Evolutionary conservation across 92 coral and sea anemone species (phyloP), one percentile per base, ranked within the genome.

Genomic region (Nematostella vectensis): DNA sequence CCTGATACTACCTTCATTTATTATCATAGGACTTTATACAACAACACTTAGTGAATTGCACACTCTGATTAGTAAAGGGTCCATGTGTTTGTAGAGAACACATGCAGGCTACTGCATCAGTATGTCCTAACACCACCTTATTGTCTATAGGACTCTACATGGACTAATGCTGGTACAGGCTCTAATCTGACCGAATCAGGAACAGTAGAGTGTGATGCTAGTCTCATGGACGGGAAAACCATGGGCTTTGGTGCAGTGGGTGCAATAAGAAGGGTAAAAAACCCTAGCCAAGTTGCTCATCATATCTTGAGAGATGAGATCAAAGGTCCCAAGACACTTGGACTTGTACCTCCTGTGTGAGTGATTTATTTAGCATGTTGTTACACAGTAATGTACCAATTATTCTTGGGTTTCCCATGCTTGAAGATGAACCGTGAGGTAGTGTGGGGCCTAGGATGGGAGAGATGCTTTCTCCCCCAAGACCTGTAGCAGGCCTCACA

Each of bases 141-240:
- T n/a, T n/a, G n/a, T n/a, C n/a, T n/a, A 13, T 49, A 89, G 97
- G 97, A 89, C 61, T 63, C 76, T 39, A 78, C 87, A 25, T 70
- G 82, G 59, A 89, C 97, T 4, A 89, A 89, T 77, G 95, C 97
- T 30, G 97, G 97, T 11, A 57, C 74, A 19, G 97, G 97, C n/a
- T 81, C 95, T 19, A 89, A 89, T 45, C 76, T 89, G 22, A 77
- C 79, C 20, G 52, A 57, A 8, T 61, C 68, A 27, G 95, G 87
- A 18, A 62, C 68, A 19, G 89, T 89, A 25, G 97, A 89, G 57
- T 85, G 97, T 74, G 97, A 89, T 81, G 89, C 97, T 2, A 77
- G 97, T 57, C 50, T 89, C 25, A 89, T 89, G 97, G 95, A 89
- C 67, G 97, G 97, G 13, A 26, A 53, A 38, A 64, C 89, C 25